A percentile compares a stretch with the other conserved stretches of the same genome.
phyloP scores from a whole-genome alignment of 92 coral and sea anemone species.

The Paragorgia papillata region DNA sequence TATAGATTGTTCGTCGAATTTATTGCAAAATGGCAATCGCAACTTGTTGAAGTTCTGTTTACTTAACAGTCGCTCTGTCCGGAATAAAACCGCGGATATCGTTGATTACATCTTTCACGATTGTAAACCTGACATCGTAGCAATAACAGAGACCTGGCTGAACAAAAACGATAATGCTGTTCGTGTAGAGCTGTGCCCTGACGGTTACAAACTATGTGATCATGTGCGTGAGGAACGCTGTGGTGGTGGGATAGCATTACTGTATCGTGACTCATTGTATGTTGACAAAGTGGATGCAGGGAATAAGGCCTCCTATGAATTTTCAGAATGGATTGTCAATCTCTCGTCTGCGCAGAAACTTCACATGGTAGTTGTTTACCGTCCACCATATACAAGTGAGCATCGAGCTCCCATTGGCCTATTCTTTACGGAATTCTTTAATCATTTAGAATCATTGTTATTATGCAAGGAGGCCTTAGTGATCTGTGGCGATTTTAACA shows the following conservation, averaged over 20 bases:
- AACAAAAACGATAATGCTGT: conserved; percentile 25
- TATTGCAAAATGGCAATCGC: no score
- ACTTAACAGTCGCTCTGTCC: conserved; percentile 39
- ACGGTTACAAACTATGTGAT: conserved; percentile 26
- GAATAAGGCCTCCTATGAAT: conserved; percentile 22
- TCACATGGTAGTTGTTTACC: conserved; percentile 14
- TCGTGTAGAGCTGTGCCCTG: conserved; percentile 39
- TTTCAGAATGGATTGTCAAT: conserved; percentile 25
- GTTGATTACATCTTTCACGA: conserved; percentile 23
- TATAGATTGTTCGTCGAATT: no score
- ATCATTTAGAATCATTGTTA: conserved; percentile 17
- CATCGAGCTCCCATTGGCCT: conserved; percentile 6
- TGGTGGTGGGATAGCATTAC: conserved; percentile 28
- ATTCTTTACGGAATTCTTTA: conserved; percentile 3
- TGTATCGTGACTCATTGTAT: conserved; percentile 28
- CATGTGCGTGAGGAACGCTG: conserved; percentile 11
- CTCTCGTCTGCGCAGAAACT: conserved; percentile 16
- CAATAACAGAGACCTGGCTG: conserved; percentile 40
- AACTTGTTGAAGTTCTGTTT: conserved; percentile 6
- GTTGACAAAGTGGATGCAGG: conserved; percentile 30
- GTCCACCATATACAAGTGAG: conserved; percentile 13
- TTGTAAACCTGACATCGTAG: conserved; percentile 23
- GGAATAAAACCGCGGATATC: conserved; percentile 37
- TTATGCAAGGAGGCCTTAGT: conserved; percentile 27
- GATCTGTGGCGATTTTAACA: conserved; percentile 18